Base-by-base conservation (phyloP, 2,888 invertebrate genomes). In the Busseola fusca region DNA sequence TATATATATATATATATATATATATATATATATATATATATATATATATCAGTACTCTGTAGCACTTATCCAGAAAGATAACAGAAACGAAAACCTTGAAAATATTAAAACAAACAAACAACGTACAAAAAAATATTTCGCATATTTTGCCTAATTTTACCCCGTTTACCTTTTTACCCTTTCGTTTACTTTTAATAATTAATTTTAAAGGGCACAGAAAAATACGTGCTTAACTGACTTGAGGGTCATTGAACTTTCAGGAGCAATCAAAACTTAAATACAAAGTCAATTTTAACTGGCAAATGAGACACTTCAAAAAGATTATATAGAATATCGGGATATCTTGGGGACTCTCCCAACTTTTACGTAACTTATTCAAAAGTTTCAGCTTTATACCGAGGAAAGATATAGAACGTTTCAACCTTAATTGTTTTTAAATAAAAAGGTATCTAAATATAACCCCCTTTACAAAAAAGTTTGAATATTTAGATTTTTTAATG, bases 381-480 rank as follows among this genome's bases (percentile, higher is more conserved):
- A 56, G 54, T 60, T 60, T 45, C 25, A 40, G 21, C 6, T 14
- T 52, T 42, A 75, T 48, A 67, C 34, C 37, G 25, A 40, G 16
- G 7, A 74, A 59, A 69, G 18, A 78, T 78, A 62, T 12, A 65
- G 18, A 25, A 30, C 45, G n/a, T 72, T 60, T 6, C 37, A 71
- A 78, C 21, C 60, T 64, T 56, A 75, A 71, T 67, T 52, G 45
- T 67, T 73, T 72, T 52, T 14, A 58, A 64, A 59, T 52, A 64
- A 69, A 70, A 69, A 60, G 21, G 30, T 59, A 14, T 42, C 6
- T 6, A 48, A 45, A 27, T 34, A 45, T 21, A 30, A 1, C 21
- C 25, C 48, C 18, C 25, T 58, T 78, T 74, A 56, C 52, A 52
- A 30, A 68, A 10, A 68, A 72, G 18, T 65, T 58, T 7, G 10